Evolutionary conservation across 1,140 invertebrate genomes (phyloP).

Genomic region (Gonatopus flavifemur): DNA sequence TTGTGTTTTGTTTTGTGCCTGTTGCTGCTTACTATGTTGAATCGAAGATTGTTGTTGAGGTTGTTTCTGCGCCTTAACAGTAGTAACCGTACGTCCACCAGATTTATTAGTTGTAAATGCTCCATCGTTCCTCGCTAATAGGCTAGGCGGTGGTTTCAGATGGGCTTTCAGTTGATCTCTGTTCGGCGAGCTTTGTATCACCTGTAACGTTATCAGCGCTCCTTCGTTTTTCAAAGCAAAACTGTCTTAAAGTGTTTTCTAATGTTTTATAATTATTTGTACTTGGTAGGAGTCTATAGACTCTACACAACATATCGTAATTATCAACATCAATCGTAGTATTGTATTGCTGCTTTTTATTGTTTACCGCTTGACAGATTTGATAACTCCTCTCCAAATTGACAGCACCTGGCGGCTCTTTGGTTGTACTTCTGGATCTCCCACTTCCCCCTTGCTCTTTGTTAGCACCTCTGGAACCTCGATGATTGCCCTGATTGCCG

Average conservation of each 20-base stretch:
- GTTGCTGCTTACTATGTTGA: conserved; percentile 44
- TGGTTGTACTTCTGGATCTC: conserved; percentile 63
- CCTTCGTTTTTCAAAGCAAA: conserved; percentile 5
- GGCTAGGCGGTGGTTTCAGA: conserved; percentile 77
- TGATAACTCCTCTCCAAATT: conserved; percentile 93
- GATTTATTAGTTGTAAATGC: conserved; percentile 50
- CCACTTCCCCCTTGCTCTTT: conserved; percentile 49
- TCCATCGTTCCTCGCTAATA: conserved; percentile 61
- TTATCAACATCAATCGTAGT: background rate
- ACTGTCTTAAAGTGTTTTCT: background rate
- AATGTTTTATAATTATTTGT: too few species aligned
- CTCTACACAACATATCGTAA: conserved; percentile 3
- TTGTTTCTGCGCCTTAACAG: conserved; percentile 54
- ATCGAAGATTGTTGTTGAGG: conserved; percentile 43
- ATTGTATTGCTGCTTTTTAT: background rate
- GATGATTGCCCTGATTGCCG: conserved; percentile 50
- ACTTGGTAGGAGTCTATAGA: conserved; percentile 1
- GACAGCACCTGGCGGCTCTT: conserved; percentile 82
- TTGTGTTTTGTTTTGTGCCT: conserved; percentile 49
- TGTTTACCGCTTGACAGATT: conserved; percentile 86
- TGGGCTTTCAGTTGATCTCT: conserved; percentile 83
- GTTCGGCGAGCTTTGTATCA: conserved; percentile 88
- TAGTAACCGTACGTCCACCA: conserved; percentile 50
- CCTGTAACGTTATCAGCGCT: conserved; percentile 33
- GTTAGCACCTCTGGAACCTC: conserved; percentile 50